Conservation (phyloP, 2,888 invertebrate species). For the Holacanthella duospinosa region DNA sequence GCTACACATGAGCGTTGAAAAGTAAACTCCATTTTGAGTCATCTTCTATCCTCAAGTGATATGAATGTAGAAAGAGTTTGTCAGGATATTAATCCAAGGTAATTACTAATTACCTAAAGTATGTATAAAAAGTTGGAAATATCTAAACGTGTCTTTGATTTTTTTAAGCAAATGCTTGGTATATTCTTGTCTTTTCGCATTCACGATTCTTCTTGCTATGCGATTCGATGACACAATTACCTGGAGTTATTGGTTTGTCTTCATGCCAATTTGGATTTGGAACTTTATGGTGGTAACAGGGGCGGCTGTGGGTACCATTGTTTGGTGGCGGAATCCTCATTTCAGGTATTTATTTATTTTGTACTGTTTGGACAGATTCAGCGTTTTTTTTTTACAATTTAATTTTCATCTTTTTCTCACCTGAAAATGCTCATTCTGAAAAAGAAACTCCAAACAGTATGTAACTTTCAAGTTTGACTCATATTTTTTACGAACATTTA, state of each 20-base stretch:
- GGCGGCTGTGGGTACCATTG: conserved; percentile 80
- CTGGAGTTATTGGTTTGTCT: conserved; percentile 94
- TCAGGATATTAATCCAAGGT: conserved; percentile 88
- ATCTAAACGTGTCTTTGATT: background rate
- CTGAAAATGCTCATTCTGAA: too few species aligned
- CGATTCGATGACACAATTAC: conserved; percentile 75
- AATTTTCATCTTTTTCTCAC: too few species aligned
- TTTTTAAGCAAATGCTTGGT: conserved; percentile 89
- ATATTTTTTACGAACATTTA: conserved; percentile 5
- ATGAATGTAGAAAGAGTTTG: conserved; percentile 83
- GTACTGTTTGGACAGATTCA: background rate
- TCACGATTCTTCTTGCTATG: conserved; percentile 80
- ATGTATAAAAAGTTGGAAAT: conserved; percentile 6
- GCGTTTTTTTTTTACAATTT: background rate
- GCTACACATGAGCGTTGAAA: too few species aligned
- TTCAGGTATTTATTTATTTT: conserved; percentile 56
- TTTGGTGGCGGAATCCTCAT: conserved; percentile 94
- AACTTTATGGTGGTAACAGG: conserved; percentile 82
- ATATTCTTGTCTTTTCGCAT: conserved; percentile 80
- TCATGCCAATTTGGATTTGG: conserved; percentile 96
- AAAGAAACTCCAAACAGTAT: too few species aligned
- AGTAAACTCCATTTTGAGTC: too few species aligned
- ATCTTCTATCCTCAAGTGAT: too few species aligned
- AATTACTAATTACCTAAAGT: conserved; percentile 37
- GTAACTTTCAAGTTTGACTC: too few species aligned